A percentile compares a stretch with the other conserved stretches of the same genome.
Conservation (phyloP, 1,140 invertebrate genomes). For the Mycetomoellerius zeteki region DNA sequence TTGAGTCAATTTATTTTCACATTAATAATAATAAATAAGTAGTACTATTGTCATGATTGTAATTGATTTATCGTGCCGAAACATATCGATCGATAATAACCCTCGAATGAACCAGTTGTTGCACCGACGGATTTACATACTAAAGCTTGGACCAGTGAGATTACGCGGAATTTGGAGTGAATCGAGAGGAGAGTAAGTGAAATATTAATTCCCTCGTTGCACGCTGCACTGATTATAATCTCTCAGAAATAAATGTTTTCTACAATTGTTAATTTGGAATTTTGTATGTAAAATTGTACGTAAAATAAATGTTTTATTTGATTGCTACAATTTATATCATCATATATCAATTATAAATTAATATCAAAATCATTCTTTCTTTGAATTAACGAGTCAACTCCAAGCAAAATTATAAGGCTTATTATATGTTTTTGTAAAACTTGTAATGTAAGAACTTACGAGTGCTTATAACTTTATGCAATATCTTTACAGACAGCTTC, state of each 20-base stretch:
- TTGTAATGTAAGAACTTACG: too few species aligned
- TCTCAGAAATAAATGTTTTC: constrained; percentile 17
- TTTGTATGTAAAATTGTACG: too few species aligned
- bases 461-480: too few species aligned
- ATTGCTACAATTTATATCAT: neutral
- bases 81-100: constrained; percentile 52
- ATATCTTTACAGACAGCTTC: too few species aligned
- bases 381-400: neutral
- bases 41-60: constrained; percentile 18
- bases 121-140: constrained; percentile 72
- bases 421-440: too few species aligned
- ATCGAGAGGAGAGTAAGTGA: constrained; percentile 7
- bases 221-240: constrained; percentile 67
- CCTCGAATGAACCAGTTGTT: constrained; percentile 67
- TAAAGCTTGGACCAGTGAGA: constrained; percentile 72
- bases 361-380: neutral
- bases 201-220: constrained; percentile 62
- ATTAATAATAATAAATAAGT: constrained; percentile 57
- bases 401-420: too few species aligned
- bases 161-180: constrained; percentile 66
- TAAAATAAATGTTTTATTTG: neutral
- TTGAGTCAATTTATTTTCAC: constrained; percentile 23
- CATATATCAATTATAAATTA: neutral
- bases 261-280: neutral
- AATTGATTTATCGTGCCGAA: constrained; percentile 49